These are phyloP conservation scores for Atta texana DNA, from an alignment of 1,140 invertebrate genomes.

Conservation along the genomic window DNA sequence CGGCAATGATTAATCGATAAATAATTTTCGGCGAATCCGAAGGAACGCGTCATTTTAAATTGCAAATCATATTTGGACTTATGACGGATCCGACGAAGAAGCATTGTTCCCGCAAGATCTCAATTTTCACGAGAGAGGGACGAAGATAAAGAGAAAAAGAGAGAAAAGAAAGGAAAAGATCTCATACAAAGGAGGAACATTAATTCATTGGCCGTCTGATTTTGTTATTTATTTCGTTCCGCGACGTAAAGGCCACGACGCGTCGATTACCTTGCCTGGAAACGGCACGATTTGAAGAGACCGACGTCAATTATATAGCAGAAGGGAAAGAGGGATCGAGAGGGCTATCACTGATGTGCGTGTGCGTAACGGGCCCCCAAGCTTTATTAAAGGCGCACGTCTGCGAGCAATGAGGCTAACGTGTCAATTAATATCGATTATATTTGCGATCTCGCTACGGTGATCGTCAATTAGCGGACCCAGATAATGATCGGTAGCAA, in stretches of 20 bases:
- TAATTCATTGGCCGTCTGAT: slow-evolving; percentile 38
- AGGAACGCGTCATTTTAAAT: slow-evolving; percentile 26
- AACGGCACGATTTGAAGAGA: slow-evolving; percentile 49
- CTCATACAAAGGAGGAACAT: slow-evolving; percentile 2
- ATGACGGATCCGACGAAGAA: not conserved
- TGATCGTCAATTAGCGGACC: slow-evolving; percentile 69
- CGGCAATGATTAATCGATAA: slow-evolving; percentile 42
- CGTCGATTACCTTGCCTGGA: slow-evolving; percentile 56
- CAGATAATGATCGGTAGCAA: slow-evolving; percentile 70
- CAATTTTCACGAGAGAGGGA: slow-evolving; percentile 19
- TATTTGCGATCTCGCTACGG: slow-evolving; percentile 55
- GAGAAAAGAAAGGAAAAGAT: slow-evolving; percentile 16
- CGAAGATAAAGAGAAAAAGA: not conserved
- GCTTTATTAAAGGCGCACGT: slow-evolving; percentile 59
- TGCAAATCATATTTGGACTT: slow-evolving; percentile 53
- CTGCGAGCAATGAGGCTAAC: slow-evolving; percentile 63
- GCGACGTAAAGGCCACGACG: slow-evolving; percentile 42
- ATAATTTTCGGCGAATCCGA: slow-evolving; percentile 40
- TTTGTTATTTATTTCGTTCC: slow-evolving; percentile 49
- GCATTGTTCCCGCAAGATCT: slow-evolving; percentile 41
- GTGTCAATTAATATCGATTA: slow-evolving; percentile 77
- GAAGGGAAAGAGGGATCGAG: not conserved
- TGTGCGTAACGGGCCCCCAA: not conserved
- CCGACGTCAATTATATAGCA: slow-evolving; percentile 58
- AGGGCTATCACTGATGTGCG: not conserved